These are phyloP conservation scores for Cyclina sinensis DNA, from an alignment of 1,140 invertebrate genomes.

Conservation along the genomic window DNA sequence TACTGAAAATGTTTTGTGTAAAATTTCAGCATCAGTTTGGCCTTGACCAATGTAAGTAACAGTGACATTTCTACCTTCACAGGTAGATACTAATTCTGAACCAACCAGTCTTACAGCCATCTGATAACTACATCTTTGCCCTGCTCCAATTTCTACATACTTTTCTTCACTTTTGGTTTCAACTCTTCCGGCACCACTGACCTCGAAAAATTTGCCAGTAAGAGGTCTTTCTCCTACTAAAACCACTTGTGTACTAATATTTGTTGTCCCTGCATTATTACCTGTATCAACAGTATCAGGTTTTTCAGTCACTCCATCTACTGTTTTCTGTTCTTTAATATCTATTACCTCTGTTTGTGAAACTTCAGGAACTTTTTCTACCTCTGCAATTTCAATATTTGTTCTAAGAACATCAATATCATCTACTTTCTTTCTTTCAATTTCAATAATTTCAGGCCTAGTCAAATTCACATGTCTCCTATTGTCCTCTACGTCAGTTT, in stretches of 20 bases:
- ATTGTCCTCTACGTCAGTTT: background rate
- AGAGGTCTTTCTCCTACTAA: background rate
- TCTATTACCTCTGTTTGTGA: background rate
- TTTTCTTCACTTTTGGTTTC: conserved; percentile 4
- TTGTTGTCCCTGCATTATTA: background rate
- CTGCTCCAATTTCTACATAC: conserved; percentile 35
- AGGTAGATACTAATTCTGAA: background rate
- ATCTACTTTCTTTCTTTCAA: background rate
- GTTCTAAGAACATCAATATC: background rate
- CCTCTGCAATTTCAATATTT: background rate
- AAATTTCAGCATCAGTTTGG: conserved; percentile 20
- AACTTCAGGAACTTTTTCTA: too few relatives aligned
- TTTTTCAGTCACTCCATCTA: background rate
- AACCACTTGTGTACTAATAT: background rate
- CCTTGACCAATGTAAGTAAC: conserved; percentile 31
- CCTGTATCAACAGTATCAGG: conserved; percentile 1
- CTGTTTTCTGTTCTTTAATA: background rate
- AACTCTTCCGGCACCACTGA: conserved; percentile 3
- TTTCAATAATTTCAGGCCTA: background rate
- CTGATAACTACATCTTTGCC: background rate
- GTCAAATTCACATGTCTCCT: background rate
- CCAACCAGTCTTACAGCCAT: conserved; percentile 12
- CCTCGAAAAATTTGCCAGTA: conserved; percentile 20
- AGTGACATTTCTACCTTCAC: background rate
- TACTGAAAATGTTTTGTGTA: background rate